Base-by-base conservation (phyloP, 2,113 vertebrate genomes). In the western clawed frog (Xenopus tropicalis) region DNA sequence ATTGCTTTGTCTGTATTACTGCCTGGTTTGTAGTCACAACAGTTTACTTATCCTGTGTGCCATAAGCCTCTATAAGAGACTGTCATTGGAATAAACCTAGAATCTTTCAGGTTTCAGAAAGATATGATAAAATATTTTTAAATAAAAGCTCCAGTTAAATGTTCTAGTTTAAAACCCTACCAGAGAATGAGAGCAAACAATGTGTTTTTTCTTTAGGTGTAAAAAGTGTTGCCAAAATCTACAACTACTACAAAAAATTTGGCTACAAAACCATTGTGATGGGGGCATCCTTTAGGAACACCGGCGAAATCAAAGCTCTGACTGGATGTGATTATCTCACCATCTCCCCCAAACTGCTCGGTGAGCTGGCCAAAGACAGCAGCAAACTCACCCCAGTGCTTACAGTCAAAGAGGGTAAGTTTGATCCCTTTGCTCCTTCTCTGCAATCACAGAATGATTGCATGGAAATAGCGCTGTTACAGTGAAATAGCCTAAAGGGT, bases 231-330 rank as follows among this genome's bases (percentile, higher is more conserved):
- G 94, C 94, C 0, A 95, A 95, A 85, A 98, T 99, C 85, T 99
- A 94, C 79, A 96, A 98, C 83, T 98, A 98, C 86, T 99, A 98
- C 86, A 99, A 99, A 79, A 98, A 98, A 87, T 99, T 93, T 82
- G 93, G 88, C 78, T 98, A 98, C 85, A 89, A 87, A 79, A 99
- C 97, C 0, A 97, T 99, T 0, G 96, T 99, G 81, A 99, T 99
- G 97, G 97, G 97, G 0, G 97, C 97, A 17, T 99, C 97, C 0
- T 99, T 99, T 85, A 93, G 97, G 37, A 99, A 98, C 83, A 95
- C 88, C 0, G 96, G 95, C 0, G 88, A 99, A 77, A 93, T 99
- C 59, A 97, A 96, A 80, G 97, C 96, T 0, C 88, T 99, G 7
- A 89, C 95, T 0, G 97, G 97, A 78, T 99, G 97, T 1, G 97